Evolutionary conservation across 2,113 vertebrate species (phyloP).

Genomic region (Antigone vipio): DNA sequence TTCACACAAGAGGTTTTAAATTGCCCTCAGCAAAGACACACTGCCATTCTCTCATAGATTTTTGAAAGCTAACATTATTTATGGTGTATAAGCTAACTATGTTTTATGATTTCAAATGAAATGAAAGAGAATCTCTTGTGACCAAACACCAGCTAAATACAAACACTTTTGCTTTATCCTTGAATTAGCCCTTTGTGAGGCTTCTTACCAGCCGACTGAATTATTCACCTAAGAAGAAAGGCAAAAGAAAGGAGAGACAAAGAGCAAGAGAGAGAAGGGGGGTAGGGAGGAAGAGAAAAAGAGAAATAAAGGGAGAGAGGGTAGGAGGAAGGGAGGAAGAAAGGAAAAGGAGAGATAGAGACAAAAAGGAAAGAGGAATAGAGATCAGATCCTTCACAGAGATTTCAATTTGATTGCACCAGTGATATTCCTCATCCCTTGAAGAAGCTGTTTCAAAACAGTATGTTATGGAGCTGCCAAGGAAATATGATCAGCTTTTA

Average conservation of each 20-base stretch:
- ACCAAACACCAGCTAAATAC: slow-evolving; percentile 42
- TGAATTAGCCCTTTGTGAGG: slow-evolving; percentile 2
- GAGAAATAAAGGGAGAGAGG: not conserved
- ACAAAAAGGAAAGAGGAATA: not conserved
- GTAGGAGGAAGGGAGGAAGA: not conserved
- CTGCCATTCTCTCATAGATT: slow-evolving; percentile 7
- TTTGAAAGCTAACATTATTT: slow-evolving; percentile 65
- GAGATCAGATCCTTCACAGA: not conserved
- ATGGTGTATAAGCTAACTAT: slow-evolving; percentile 45
- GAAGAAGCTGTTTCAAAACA: not conserved
- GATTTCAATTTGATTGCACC: not conserved
- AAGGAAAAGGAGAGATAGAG: not conserved
- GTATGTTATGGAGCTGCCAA: not conserved
- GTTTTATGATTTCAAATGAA: slow-evolving; percentile 64
- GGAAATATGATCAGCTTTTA: not conserved
- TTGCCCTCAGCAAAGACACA: slow-evolving; percentile 65
- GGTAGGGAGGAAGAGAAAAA: not conserved
- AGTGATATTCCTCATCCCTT: not conserved
- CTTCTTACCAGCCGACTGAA: not conserved
- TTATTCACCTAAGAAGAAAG: not conserved
- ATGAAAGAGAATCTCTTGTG: slow-evolving; percentile 60
- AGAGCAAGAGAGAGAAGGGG: not conserved
- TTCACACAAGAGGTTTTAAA: slow-evolving; percentile 67
- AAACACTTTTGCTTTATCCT: slow-evolving; percentile 4
- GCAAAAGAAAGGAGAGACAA: not conserved